Percentiles rank a stretch among this genome's conserved stretches.
phyloP scores from a whole-genome alignment of 1,140 invertebrate genomes.

The Sarcophaga peregrina region DNA sequence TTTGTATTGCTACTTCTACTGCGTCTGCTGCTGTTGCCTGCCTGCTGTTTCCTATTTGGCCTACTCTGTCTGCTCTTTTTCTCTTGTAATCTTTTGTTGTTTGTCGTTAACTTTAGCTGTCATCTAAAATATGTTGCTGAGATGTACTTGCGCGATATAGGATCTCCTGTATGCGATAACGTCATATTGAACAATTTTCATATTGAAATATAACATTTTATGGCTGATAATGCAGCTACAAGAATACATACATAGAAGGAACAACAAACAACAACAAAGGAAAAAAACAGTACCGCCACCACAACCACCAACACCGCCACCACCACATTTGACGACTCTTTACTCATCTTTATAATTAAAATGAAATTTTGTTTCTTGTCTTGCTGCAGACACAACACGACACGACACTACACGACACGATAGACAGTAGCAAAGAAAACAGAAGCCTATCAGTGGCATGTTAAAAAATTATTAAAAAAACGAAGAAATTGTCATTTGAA shows the following conservation, averaged over 20 bases:
- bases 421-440: background rate
- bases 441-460: conserved; percentile 11
- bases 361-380: no score
- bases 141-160: background rate
- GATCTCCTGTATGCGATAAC: background rate
- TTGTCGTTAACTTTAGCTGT: background rate
- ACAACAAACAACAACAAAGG: background rate
- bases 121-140: conserved; percentile 9
- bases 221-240: background rate
- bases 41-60: background rate
- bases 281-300: background rate
- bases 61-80: background rate
- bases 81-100: background rate
- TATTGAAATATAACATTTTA: background rate
- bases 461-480: background rate
- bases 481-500: background rate
- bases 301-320: no score
- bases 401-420: no score
- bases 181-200: background rate
- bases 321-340: no score
- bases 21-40: background rate
- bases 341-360: no score
- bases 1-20: no score
- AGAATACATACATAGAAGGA: background rate
- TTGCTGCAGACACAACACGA: background rate